phyloP scores from a whole-genome alignment of 2,888 invertebrate genomes.

The Leptogaster cylindrica region DNA sequence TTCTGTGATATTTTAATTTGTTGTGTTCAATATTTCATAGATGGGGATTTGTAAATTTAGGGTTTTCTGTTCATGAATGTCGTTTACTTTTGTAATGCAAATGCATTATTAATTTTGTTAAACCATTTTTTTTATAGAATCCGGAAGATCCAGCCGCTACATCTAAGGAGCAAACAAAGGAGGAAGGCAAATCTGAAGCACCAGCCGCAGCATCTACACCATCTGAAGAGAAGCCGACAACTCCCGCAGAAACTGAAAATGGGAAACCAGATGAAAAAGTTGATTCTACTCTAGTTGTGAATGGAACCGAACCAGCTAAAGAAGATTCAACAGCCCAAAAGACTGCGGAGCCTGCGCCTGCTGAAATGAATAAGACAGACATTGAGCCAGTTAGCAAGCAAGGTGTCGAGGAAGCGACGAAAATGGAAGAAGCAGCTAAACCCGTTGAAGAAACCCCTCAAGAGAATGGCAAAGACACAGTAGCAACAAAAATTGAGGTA shows the following conservation, averaged over 20 bases:
- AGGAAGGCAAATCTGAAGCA: slow-evolving; percentile 45
- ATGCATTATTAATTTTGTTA: background rate
- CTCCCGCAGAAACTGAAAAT: slow-evolving; percentile 40
- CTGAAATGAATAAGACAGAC: slow-evolving; percentile 28
- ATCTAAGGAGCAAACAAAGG: slow-evolving; percentile 41
- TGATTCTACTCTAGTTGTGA: slow-evolving; percentile 37
- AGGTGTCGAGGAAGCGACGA: slow-evolving; percentile 41
- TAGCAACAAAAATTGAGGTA: slow-evolving; percentile 49
- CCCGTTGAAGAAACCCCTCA: slow-evolving; percentile 14
- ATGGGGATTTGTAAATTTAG: too few relatives aligned
- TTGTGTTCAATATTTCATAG: too few relatives aligned
- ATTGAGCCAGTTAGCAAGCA: slow-evolving; percentile 29
- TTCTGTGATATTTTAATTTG: too few relatives aligned
- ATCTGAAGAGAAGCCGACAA: slow-evolving; percentile 48
- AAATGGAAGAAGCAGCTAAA: slow-evolving; percentile 24
- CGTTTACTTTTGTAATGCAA: background rate
- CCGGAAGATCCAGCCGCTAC: slow-evolving; percentile 27
- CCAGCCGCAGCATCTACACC: slow-evolving; percentile 42
- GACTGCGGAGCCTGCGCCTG: slow-evolving; percentile 15
- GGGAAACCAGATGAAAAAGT: slow-evolving; percentile 44
- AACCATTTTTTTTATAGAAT: background rate
- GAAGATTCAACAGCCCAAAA: slow-evolving; percentile 4
- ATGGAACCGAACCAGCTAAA: slow-evolving; percentile 16
- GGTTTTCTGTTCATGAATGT: background rate
- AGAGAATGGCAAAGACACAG: slow-evolving; percentile 51